Base-by-base conservation (phyloP, 2,888 invertebrate genomes). In the Suillia variegata region DNA sequence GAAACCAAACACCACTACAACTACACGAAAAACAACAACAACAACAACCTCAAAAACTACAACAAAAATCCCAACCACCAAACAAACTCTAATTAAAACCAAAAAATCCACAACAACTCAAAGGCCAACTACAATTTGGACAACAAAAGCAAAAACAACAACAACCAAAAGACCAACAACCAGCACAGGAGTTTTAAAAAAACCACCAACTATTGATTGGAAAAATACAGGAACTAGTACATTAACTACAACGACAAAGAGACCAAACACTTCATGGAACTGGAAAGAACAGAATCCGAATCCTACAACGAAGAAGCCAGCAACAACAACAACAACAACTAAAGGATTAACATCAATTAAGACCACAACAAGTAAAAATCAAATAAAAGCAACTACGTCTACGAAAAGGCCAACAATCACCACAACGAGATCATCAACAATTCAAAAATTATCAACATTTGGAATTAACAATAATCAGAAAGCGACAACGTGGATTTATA, bases 1-100 rank as follows among this genome's bases (percentile, higher is more conserved):
- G n/a, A 61, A 62, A 56, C 54, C 62, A 55, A 31, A 51, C 26
- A 55, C 51, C 47, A 47, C 50, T 12, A 52, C 51, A 26, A 45
- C 56, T 12, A 54, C 31, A 18, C 38, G 38, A 51, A 55, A 34
- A 22, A 54, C 50, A 50, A 15, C 26, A 15, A 17, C 31, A 12
- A 50, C 15, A 26, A 24, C 8, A 26, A 26, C 15, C n/a, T 24
- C 50, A 26, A 6, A 15, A 21, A 8, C 33, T 2, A 33, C 20
- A 45, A 20, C 45, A 5, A 58, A 45, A 42, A 59, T 53, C 13
- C 60, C 59, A 56, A 54, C 62, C 6, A 45, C 15, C 2, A 54
- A 21, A 8, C 61, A 53, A 49, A 55, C 48, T 51, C 17, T 31
- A 10, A 24, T 53, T 20, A 51, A 48, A 26, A 34, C 34, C 34